Evolutionary conservation across 2,113 vertebrate species (phyloP), one percentile per base, ranked within the genome.

Genomic region (Fulmarus glacialis): DNA sequence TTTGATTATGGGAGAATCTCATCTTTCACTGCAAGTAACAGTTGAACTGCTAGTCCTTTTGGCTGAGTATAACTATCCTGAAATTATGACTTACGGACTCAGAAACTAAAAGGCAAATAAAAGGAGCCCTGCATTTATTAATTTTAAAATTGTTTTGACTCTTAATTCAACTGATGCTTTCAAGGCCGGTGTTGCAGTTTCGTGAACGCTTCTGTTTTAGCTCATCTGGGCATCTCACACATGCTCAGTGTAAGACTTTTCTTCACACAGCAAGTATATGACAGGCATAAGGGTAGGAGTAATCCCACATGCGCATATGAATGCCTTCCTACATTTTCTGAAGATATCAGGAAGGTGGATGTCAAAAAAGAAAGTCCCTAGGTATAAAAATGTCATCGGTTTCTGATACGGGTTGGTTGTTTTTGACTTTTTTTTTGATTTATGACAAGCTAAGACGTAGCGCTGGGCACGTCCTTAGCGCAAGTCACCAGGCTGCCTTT

Each of bases 391-490:
- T 78, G 62, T 80, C 73, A 72, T 40, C 4, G 0, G 8, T 80
- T 77, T 90, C 70, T 94, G 72, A 29, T 42, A 52, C 0, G 1
- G 19, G 21, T 73, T 81, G 4, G 10, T 58, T 72, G 58, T 11
- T 87, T 27, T 5, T 2, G 5, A 0, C 0, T 12, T 12, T 9
- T 36, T 55, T 75, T 62, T 36, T 1, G 4, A 8, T 74, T 91
- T 83, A 47, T 19, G 36, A 66, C 38, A 67, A 73, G 45, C 22
- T 74, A 60, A 84, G 52, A n/a, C 11, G 29, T 23, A 58, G 30
- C 0, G 0, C n/a, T 20, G 20, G 36, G n/a, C 48, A 67, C 0
- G 0, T 86, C 36, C 42, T 80, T 38, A 60, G 30, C 0, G 0
- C 19, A 50, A 82, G 56, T 18, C 66, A 52, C 45, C 52, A 40